Evolutionary conservation across 2,113 vertebrate species (phyloP).

Genomic region (Paedocypris sp.): DNA sequence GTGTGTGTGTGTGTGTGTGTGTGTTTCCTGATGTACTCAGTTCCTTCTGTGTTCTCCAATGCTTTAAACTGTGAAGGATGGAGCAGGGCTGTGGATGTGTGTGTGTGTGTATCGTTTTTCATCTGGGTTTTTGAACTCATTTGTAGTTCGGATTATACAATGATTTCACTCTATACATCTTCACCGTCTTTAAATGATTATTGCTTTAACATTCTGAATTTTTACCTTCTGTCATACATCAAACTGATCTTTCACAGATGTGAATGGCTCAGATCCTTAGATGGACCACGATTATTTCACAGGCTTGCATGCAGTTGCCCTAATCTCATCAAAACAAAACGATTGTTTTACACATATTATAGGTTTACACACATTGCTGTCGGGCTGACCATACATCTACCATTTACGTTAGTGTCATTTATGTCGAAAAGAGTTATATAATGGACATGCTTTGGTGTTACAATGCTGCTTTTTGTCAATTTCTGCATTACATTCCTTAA

Average conservation of each 20-base stretch:
- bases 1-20: slow-evolving; percentile 15
- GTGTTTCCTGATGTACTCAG: slow-evolving; percentile 44
- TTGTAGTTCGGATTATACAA: too few species aligned
- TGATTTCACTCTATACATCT: too few species aligned
- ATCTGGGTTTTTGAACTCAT: too few species aligned
- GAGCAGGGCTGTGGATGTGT: slow-evolving; percentile 3
- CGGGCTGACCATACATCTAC: not conserved
- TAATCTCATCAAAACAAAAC: not conserved
- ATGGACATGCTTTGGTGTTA: slow-evolving; percentile 5
- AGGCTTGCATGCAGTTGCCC: not conserved
- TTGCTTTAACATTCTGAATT: too few species aligned
- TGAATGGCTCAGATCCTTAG: too few species aligned
- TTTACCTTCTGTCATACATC: too few species aligned
- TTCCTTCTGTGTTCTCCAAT: slow-evolving; percentile 51
- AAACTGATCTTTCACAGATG: too few species aligned
- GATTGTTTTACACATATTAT: not conserved
- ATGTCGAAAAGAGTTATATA: too few species aligned
- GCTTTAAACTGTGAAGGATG: slow-evolving; percentile 22
- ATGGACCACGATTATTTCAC: too few species aligned
- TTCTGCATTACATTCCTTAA: slow-evolving; percentile 41
- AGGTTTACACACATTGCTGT: not conserved
- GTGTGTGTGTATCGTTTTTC: not conserved
- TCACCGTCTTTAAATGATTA: too few species aligned
- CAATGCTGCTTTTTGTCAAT: slow-evolving; percentile 37
- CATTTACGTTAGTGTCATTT: not conserved